A percentile compares a stretch with the other conserved stretches of the same genome.
Evolutionary conservation across 2,888 invertebrate genomes (phyloP).

Genomic region (Drosophila lacicola): DNA sequence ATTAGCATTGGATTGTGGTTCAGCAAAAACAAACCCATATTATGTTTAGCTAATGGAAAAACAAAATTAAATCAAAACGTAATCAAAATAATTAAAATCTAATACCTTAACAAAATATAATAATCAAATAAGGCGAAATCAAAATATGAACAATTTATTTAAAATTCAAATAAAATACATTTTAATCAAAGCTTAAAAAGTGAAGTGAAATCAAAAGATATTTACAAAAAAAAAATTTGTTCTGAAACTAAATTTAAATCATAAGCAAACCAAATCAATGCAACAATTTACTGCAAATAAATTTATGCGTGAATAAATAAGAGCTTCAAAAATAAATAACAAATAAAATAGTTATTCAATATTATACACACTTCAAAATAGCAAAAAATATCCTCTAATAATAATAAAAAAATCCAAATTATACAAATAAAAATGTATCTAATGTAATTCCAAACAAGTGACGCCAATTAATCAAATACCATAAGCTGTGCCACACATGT

Average conservation of each 20-base stretch:
- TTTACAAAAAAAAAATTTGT: not conserved
- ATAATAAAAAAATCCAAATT: not conserved
- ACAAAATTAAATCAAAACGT: not conserved
- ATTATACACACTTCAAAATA: not conserved
- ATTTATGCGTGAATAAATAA: not conserved
- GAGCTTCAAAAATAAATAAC: not conserved
- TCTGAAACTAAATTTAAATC: not conserved
- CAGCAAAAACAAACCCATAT: not conserved
- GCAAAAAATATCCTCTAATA: not conserved
- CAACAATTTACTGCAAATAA: not conserved
- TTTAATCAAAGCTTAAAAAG: not conserved
- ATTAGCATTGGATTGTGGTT: conserved; percentile 19
- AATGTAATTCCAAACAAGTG: conserved; percentile 10
- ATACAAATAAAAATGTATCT: not conserved
- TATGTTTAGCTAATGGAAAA: not conserved
- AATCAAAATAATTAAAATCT: not conserved
- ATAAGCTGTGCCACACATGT: conserved; percentile 9
- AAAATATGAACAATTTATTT: not conserved
- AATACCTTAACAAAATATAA: not conserved
- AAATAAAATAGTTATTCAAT: not conserved
- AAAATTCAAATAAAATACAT: not conserved
- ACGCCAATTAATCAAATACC: conserved; percentile 17
- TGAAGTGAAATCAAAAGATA: not conserved
- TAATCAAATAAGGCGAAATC: not conserved
- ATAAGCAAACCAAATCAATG: not conserved